Conservation (phyloP, 2,797 vertebrate species). For the Phoeniculus purpureus region DNA sequence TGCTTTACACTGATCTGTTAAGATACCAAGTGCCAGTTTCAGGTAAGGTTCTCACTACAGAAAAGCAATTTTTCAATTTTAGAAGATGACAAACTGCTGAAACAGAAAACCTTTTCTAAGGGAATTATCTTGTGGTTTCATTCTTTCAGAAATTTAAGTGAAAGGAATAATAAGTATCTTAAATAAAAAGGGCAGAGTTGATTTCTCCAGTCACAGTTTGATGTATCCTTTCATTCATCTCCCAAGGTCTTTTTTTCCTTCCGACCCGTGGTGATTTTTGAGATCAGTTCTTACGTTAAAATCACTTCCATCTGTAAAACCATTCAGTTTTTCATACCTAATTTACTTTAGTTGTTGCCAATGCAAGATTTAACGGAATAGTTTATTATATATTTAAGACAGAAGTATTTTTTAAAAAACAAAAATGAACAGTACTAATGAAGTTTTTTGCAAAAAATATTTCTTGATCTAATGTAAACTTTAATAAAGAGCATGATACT, state of each 20-base stretch:
- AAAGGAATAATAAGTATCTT: slow-evolving; percentile 55
- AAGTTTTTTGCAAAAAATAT: neutral
- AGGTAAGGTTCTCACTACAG: slow-evolving; percentile 73
- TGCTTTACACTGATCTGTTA: slow-evolving; percentile 95
- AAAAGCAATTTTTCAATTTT: slow-evolving; percentile 74
- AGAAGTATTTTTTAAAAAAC: slow-evolving; percentile 34
- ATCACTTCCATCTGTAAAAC: slow-evolving; percentile 68
- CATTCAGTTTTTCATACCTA: slow-evolving; percentile 60
- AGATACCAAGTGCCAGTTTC: slow-evolving; percentile 75
- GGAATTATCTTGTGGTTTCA: slow-evolving; percentile 64
- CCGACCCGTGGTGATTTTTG: slow-evolving; percentile 51
- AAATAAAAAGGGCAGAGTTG: slow-evolving; percentile 67
- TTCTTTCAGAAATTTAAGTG: slow-evolving; percentile 70
- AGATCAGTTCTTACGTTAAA: slow-evolving; percentile 53
- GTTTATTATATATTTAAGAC: slow-evolving; percentile 64
- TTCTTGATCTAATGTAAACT: neutral
- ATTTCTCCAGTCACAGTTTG: slow-evolving; percentile 65
- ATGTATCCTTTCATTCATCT: slow-evolving; percentile 59
- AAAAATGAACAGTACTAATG: slow-evolving; percentile 4
- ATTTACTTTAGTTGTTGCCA: slow-evolving; percentile 59
- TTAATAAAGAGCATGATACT: slow-evolving; percentile 35
- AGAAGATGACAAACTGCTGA: slow-evolving; percentile 74
- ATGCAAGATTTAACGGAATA: slow-evolving; percentile 52
- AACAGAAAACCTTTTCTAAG: slow-evolving; percentile 70
- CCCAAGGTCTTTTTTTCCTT: slow-evolving; percentile 49